Conservation (phyloP, 2,888 invertebrate genomes). For the Bombyx huttoni region DNA sequence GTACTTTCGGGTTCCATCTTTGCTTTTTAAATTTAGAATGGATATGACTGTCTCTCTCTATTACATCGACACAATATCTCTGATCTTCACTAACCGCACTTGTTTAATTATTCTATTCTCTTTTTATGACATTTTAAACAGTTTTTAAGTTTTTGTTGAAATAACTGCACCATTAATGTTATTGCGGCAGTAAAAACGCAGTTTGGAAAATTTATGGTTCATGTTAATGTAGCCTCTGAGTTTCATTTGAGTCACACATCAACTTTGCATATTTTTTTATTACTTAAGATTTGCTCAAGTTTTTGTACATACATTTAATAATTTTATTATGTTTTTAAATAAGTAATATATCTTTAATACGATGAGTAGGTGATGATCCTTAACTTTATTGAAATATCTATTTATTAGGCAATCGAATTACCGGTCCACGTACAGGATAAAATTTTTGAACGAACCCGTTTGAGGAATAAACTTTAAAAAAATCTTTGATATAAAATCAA, state of each 20-base stretch:
- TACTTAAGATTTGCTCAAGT: slow-evolving; percentile 13
- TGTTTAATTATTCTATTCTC: slow-evolving; percentile 59
- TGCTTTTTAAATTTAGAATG: slow-evolving; percentile 70
- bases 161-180: slow-evolving; percentile 62
- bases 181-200: slow-evolving; percentile 60
- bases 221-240: slow-evolving; percentile 49
- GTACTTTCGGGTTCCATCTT: slow-evolving; percentile 70
- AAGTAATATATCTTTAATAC: too few species aligned
- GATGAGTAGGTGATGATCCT: too few species aligned
- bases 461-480: too few species aligned
- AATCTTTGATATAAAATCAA: too few species aligned
- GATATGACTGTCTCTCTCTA: slow-evolving; percentile 42
- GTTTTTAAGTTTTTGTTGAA: slow-evolving; percentile 63
- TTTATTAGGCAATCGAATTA: too few species aligned
- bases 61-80: slow-evolving; percentile 17
- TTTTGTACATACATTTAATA: too few species aligned
- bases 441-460: too few species aligned
- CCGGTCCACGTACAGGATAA: too few species aligned
- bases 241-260: slow-evolving; percentile 41
- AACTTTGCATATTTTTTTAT: slow-evolving; percentile 26
- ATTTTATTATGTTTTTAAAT: too few species aligned
- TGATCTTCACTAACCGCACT: slow-evolving; percentile 43
- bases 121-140: slow-evolving; percentile 64
- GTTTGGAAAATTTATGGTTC: slow-evolving; percentile 60
- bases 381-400: too few species aligned